Base-by-base conservation (phyloP, 2,888 invertebrate genomes). In the Diplolepis rosae region DNA sequence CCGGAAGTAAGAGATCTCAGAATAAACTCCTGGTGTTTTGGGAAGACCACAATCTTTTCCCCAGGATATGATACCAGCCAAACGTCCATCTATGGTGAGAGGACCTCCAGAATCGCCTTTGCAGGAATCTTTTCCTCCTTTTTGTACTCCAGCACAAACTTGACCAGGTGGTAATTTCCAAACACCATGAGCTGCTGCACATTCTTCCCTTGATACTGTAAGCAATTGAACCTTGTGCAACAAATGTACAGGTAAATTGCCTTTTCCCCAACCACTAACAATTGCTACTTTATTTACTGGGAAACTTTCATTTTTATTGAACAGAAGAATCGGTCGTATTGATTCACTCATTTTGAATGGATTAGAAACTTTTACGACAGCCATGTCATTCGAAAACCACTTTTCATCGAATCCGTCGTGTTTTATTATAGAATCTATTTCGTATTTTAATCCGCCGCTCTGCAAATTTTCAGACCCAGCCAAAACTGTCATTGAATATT, bases 71-170 rank as follows among this genome's bases (percentile, higher is more conserved):
- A 85, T 73, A 39, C 84, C 84, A 66, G 79, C 80, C 0, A 81
- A 79, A 61, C 75, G 76, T 52, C 79, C 79, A 18, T 77, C 32
- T 6, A 83, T 71, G 54, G 67, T 68, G 5, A 83, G 42, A 2
- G 83, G 81, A 28, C 82, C 81, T 66, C 83, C 84, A 5, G 82
- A 81, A 65, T 84, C 83, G 42, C 82, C 81, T 11, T 77, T 75
- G 52, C 83, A 84, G 3, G 81, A 66, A 54, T 79, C 81, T 27
- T 78, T 90, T 13, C 92, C 92, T 11, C 92, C 92, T 73, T 89
- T 88, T n/a, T 18, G 1, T 35, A 15, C 69, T 0, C 92, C 92
- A 11, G 93, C 92, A 80, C 93, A 93, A 7, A 93, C 90, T 2
- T 87, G 90, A 0, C 30, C 30, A 2, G 30, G 30, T 30, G 30